A percentile compares a stretch with the other conserved stretches of the same genome.
These are phyloP conservation scores for Bradypodion ventrale DNA, from an alignment of 2,797 vertebrate genomes.

Conservation along the genomic window DNA sequence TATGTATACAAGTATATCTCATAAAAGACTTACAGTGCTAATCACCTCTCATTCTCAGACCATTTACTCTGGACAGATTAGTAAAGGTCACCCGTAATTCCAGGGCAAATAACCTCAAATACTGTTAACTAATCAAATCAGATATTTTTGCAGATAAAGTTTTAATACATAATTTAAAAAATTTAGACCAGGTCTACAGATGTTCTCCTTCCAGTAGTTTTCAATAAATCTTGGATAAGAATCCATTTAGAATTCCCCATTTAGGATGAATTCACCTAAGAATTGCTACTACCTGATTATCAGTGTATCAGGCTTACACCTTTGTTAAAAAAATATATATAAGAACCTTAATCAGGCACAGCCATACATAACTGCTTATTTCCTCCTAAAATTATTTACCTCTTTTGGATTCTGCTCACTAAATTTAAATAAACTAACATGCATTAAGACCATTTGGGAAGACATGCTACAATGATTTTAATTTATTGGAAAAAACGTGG, in stretches of 20 bases:
- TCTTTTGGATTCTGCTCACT: background rate
- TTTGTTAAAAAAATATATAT: background rate
- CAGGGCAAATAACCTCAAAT: background rate
- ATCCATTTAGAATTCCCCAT: background rate
- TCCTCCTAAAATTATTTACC: background rate
- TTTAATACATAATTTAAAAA: background rate
- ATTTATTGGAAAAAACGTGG: slow-evolving; percentile 25
- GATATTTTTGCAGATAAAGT: background rate
- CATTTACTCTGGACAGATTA: background rate
- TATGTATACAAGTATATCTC: background rate
- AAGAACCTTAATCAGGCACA: background rate
- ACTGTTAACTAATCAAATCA: background rate
- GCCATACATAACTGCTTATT: background rate
- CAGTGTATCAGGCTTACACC: background rate
- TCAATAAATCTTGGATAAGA: background rate
- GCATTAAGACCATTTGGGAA: background rate
- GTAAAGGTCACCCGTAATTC: background rate
- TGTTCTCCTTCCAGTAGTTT: background rate
- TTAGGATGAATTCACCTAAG: background rate
- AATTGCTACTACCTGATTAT: background rate
- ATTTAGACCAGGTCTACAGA: background rate
- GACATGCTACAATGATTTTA: background rate
- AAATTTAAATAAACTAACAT: background rate
- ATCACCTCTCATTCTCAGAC: background rate
- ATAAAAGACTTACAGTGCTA: background rate